A percentile compares a stretch with the other conserved stretches of the same genome.
phyloP scores from a whole-genome alignment of 2,113 vertebrate species.

The Odocoileus virginianus region DNA sequence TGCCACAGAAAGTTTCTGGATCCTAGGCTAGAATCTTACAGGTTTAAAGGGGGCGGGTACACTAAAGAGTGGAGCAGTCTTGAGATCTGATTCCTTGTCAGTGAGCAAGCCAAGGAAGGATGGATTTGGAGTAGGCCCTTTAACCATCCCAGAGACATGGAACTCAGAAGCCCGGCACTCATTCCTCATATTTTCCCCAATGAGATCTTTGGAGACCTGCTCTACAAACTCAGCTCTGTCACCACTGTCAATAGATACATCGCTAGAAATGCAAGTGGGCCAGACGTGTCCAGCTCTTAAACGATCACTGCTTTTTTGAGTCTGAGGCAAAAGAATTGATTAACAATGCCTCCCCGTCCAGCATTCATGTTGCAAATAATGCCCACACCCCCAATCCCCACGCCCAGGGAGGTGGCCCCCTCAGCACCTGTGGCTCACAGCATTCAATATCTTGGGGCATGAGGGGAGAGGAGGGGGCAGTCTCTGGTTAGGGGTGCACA shows the following conservation, averaged over 20 bases:
- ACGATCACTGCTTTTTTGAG: constrained; percentile 69
- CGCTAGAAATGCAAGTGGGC: constrained; percentile 59
- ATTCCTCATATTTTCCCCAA: constrained; percentile 44
- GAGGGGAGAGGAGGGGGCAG: background rate
- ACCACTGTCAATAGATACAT: constrained; percentile 67
- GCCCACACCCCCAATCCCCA: background rate
- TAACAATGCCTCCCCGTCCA: constrained; percentile 46
- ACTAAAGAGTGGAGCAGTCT: background rate
- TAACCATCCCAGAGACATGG: constrained; percentile 5
- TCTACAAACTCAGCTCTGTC: constrained; percentile 63
- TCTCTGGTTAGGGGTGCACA: background rate
- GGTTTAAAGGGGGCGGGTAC: background rate
- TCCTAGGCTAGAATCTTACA: background rate
- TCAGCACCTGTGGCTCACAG: background rate
- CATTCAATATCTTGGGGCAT: background rate
- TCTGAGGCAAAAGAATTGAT: constrained; percentile 62
- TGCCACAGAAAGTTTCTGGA: background rate
- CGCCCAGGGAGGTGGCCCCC: background rate
- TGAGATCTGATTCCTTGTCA: background rate
- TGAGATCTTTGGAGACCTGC: constrained; percentile 60
- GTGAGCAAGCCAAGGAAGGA: background rate
- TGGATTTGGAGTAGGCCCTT: background rate
- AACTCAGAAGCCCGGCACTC: constrained; percentile 27
- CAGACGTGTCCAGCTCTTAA: constrained; percentile 64
- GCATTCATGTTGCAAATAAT: background rate